Evolutionary conservation across 2,797 vertebrate genomes (phyloP).

Genomic region (Nannoperca obscura): DNA sequence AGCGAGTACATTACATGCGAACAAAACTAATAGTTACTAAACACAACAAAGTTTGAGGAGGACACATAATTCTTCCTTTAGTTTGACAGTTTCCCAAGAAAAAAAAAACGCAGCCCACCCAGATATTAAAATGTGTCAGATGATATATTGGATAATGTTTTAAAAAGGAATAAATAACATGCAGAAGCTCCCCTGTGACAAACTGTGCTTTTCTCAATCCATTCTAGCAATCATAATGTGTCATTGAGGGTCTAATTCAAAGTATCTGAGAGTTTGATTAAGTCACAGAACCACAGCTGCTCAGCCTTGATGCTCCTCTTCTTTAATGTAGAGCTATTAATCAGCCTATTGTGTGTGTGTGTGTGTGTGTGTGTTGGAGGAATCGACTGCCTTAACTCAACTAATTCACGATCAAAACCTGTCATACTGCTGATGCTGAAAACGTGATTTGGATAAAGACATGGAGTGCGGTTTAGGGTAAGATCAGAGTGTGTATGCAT

Average conservation of each 20-base stretch:
- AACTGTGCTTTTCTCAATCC: constrained; percentile 41
- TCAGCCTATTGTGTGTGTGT: constrained; percentile 41
- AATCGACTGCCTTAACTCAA: constrained; percentile 48
- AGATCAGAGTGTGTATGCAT: constrained; percentile 7
- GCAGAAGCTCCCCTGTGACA: constrained; percentile 25
- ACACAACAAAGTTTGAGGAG: constrained; percentile 30
- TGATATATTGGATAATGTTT: constrained; percentile 32
- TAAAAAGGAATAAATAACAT: constrained; percentile 39
- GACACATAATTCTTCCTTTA: constrained; percentile 8
- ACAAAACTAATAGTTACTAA: background rate
- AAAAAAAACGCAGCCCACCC: constrained; percentile 1
- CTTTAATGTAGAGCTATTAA: constrained; percentile 69
- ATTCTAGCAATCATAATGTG: constrained; percentile 43
- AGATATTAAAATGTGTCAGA: constrained; percentile 24
- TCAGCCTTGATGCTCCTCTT: constrained; percentile 44
- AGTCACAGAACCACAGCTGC: constrained; percentile 62
- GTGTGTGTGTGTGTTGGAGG: constrained; percentile 13
- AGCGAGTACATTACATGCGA: background rate
- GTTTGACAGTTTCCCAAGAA: constrained; percentile 28
- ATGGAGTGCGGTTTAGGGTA: background rate
- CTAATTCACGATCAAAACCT: constrained; percentile 56
- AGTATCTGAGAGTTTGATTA: constrained; percentile 66
- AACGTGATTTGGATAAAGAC: constrained; percentile 49
- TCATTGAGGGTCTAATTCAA: constrained; percentile 56
- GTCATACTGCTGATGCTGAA: constrained; percentile 37